Percentiles rank a stretch among this genome's conserved stretches.
Conservation (phyloP, 2,797 vertebrate genomes). For the Acridotheres tristis region DNA sequence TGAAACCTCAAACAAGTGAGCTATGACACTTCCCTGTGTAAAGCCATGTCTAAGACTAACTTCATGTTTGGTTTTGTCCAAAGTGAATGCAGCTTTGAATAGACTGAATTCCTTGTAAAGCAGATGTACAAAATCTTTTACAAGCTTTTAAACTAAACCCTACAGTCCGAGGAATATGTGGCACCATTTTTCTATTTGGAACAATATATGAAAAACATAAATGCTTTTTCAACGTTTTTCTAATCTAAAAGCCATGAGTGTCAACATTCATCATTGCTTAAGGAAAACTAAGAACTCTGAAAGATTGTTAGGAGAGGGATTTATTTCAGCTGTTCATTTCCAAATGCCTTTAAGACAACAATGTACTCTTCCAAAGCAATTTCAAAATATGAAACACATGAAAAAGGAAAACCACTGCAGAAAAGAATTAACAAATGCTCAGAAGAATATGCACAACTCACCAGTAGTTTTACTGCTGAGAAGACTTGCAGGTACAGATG, state of each 20-base stretch:
- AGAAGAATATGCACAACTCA: not conserved
- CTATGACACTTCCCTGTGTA: not conserved
- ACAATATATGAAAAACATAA: not conserved
- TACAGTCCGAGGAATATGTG: not conserved
- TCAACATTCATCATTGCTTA: not conserved
- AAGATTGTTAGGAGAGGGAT: not conserved
- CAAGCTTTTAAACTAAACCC: constrained; percentile 25
- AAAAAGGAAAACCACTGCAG: not conserved
- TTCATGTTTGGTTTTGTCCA: not conserved
- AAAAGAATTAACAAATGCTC: not conserved
- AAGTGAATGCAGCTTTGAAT: not conserved
- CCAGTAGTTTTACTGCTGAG: not conserved
- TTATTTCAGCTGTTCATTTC: constrained; percentile 32
- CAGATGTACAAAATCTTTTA: not conserved
- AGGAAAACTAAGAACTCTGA: not conserved
- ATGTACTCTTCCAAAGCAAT: not conserved
- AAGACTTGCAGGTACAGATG: not conserved
- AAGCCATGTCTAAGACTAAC: not conserved
- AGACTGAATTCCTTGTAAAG: not conserved
- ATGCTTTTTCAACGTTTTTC: not conserved
- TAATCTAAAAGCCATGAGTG: not conserved
- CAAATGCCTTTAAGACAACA: constrained; percentile 21
- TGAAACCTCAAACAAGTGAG: not conserved
- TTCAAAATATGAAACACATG: not conserved
- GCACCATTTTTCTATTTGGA: not conserved